Conservation (phyloP, 2,797 vertebrate species). For the Gallirallus australis region DNA sequence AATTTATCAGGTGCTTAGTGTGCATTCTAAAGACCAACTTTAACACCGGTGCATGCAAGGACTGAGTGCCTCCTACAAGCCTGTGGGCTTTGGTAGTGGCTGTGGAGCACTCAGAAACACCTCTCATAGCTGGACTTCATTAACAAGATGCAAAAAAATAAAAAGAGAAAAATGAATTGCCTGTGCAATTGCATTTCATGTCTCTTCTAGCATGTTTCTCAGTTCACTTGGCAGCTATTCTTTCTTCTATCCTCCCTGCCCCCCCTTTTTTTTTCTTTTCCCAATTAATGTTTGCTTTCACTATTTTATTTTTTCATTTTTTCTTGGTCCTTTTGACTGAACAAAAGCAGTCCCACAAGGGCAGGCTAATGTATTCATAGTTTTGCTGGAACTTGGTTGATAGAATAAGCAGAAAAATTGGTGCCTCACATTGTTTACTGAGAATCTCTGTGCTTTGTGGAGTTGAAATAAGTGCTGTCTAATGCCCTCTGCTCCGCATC, state of each 20-base stretch:
- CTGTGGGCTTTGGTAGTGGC: not conserved
- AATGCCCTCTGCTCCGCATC: slow-evolving; percentile 54
- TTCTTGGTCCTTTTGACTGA: slow-evolving; percentile 28
- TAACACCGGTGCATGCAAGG: not conserved
- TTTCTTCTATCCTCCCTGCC: not conserved
- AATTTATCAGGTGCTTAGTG: slow-evolving; percentile 18
- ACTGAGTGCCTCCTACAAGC: not conserved
- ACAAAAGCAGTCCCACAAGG: slow-evolving; percentile 54
- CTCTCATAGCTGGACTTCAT: not conserved
- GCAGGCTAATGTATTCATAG: slow-evolving; percentile 66
- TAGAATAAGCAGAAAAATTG: slow-evolving; percentile 51
- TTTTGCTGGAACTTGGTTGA: slow-evolving; percentile 45
- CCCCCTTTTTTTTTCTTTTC: not conserved
- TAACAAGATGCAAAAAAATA: slow-evolving; percentile 20
- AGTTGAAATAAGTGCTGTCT: slow-evolving; percentile 40
- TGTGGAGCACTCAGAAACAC: not conserved
- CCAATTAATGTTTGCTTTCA: not conserved
- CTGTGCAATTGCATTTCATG: slow-evolving; percentile 66
- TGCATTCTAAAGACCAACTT: slow-evolving; percentile 23
- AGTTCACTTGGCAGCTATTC: slow-evolving; percentile 61
- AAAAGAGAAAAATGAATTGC: slow-evolving; percentile 37
- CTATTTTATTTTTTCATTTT: not conserved
- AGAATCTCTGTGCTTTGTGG: slow-evolving; percentile 56
- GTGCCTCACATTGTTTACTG: slow-evolving; percentile 46
- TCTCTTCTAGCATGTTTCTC: slow-evolving; percentile 57